These are phyloP conservation scores for Aspidiotus rigidus DNA, from an alignment of 2,888 invertebrate species.

Conservation along the genomic window DNA sequence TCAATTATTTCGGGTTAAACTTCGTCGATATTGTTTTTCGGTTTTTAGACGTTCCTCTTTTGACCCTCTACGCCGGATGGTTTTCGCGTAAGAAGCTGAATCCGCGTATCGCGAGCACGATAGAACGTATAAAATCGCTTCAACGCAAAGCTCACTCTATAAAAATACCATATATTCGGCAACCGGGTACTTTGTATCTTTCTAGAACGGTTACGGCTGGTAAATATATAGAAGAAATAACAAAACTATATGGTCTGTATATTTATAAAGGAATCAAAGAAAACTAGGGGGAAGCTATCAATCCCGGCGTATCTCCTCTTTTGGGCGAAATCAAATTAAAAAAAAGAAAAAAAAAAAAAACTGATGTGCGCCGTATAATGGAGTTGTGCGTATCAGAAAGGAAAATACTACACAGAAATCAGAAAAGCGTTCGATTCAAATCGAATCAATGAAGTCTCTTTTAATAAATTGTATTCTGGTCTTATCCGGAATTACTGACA, in stretches of 20 bases:
- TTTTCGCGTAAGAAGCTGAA: too few relatives aligned
- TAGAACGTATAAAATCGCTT: not conserved
- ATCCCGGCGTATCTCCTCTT: conserved; percentile 16
- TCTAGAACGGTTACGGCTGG: conserved; percentile 24
- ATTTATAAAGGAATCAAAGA: conserved; percentile 24
- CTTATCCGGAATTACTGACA: conserved; percentile 31
- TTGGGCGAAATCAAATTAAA: conserved; percentile 13
- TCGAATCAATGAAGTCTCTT: conserved; percentile 29
- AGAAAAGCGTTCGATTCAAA: conserved; percentile 32
- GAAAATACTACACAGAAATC: conserved; percentile 29
- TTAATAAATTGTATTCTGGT: conserved; percentile 31
- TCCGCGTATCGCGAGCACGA: too few relatives aligned
- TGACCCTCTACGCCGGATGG: too few relatives aligned
- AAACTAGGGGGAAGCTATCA: conserved; percentile 23
- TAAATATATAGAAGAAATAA: conserved; percentile 32
- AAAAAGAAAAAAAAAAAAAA: conserved; percentile 20
- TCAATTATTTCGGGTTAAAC: too few relatives aligned
- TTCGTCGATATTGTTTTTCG: too few relatives aligned
- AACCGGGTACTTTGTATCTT: conserved; percentile 12
- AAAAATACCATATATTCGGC: conserved; percentile 30
- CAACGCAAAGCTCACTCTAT: conserved; percentile 16
- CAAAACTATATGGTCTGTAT: conserved; percentile 29
- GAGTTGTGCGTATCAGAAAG: conserved; percentile 24
- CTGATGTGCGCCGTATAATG: conserved; percentile 26
- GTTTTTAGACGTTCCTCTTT: too few relatives aligned